phyloP scores from a whole-genome alignment of 2,888 invertebrate species.

The Chrysotoxum bicinctum region DNA sequence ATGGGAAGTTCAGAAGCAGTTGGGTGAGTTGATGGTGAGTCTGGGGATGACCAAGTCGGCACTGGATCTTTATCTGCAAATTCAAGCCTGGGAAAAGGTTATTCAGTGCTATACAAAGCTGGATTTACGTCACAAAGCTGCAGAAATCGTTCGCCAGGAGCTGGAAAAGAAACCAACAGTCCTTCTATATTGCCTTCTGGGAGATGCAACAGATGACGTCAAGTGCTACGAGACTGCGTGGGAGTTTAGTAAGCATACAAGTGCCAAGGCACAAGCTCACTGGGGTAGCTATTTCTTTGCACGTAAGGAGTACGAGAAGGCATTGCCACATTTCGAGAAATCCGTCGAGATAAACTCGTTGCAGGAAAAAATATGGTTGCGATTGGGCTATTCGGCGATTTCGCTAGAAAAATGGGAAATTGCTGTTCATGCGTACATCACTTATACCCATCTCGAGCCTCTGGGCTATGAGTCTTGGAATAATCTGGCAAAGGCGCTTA shows the following conservation, averaged over 20 bases:
- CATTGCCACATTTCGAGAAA: slow-evolving; percentile 90
- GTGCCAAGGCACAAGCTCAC: slow-evolving; percentile 92
- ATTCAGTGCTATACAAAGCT: slow-evolving; percentile 94
- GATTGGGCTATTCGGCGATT: slow-evolving; percentile 93
- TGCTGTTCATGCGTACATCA: slow-evolving; percentile 92
- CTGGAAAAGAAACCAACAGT: slow-evolving; percentile 90
- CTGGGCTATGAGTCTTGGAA: slow-evolving; percentile 98
- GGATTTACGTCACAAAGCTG: slow-evolving; percentile 94
- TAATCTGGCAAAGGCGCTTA: slow-evolving; percentile 96
- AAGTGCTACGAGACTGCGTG: slow-evolving; percentile 94
- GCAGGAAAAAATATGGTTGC: slow-evolving; percentile 93
- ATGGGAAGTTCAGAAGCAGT: slow-evolving; percentile 89
- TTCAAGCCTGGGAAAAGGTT: slow-evolving; percentile 95
- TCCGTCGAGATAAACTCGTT: slow-evolving; percentile 93
- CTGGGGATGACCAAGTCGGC: slow-evolving; percentile 93
- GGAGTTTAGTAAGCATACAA: slow-evolving; percentile 91
- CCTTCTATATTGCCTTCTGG: slow-evolving; percentile 94
- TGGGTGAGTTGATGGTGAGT: slow-evolving; percentile 90
- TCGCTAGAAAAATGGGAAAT: slow-evolving; percentile 90
- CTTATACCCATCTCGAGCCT: slow-evolving; percentile 93
- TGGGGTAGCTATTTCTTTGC: slow-evolving; percentile 92
- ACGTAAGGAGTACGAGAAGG: slow-evolving; percentile 89
- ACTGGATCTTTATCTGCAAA: slow-evolving; percentile 88
- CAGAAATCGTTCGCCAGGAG: slow-evolving; percentile 92
- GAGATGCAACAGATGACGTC: slow-evolving; percentile 91